Percentiles rank a stretch among this genome's conserved stretches.
These are phyloP conservation scores for Antheraea mylitta DNA, from an alignment of 1,140 invertebrate species.

Conservation along the genomic window DNA sequence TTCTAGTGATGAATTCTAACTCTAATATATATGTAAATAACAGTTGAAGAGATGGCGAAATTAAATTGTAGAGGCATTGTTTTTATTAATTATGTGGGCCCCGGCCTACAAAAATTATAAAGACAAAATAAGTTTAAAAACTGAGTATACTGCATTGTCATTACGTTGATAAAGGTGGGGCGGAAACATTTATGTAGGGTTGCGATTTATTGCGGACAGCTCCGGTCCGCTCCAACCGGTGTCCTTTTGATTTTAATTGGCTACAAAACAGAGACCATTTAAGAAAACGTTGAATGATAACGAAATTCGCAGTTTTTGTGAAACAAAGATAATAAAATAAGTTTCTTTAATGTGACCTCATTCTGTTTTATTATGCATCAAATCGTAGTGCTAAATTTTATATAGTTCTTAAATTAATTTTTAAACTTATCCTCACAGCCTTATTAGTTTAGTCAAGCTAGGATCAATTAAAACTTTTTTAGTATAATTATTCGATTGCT, in stretches of 20 bases:
- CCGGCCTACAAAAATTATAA: not conserved
- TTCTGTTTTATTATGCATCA: not conserved
- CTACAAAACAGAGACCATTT: constrained; percentile 70
- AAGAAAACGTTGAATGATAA: constrained; percentile 49
- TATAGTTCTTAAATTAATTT: no score
- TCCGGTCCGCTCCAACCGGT: constrained; percentile 47
- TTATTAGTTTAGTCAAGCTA: no score
- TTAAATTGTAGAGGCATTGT: no score
- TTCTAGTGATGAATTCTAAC: no score
- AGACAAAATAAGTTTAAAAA: constrained; percentile 18
- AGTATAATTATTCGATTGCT: no score
- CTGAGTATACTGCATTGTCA: constrained; percentile 16
- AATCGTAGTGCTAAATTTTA: no score
- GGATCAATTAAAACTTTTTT: no score
- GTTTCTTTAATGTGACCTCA: not conserved
- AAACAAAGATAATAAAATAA: not conserved
- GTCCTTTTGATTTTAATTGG: constrained; percentile 70
- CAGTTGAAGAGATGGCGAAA: no score
- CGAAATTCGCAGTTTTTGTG: constrained; percentile 5
- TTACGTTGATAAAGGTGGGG: constrained; percentile 22
- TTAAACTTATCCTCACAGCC: no score
- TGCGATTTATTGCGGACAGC: constrained; percentile 72
- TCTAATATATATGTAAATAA: no score
- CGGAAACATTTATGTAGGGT: constrained; percentile 70
- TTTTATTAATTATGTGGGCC: no score